Conservation (phyloP, 1,140 invertebrate genomes). For the Heliconius eleuchia region DNA sequence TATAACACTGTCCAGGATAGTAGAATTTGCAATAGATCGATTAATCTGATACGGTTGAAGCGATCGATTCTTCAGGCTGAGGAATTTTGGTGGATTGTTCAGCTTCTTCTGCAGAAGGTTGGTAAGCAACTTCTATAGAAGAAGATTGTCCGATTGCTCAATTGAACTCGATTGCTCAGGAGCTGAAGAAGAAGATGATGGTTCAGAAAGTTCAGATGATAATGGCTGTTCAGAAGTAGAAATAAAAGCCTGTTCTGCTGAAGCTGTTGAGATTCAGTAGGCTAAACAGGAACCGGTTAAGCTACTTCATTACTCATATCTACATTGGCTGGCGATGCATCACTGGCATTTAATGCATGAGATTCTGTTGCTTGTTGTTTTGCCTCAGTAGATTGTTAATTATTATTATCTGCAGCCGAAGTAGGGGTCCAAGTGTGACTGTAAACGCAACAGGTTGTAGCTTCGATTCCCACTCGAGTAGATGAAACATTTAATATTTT, state of each 20-base stretch:
- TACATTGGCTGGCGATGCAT: constrained; percentile 22
- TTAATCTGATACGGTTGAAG: constrained; percentile 41
- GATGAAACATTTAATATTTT: too few relatives aligned
- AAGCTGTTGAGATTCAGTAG: constrained; percentile 29
- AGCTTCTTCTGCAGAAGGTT: constrained; percentile 35
- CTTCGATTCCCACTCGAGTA: too few relatives aligned
- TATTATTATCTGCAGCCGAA: not conserved
- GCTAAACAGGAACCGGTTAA: constrained; percentile 28
- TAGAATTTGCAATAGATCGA: constrained; percentile 13
- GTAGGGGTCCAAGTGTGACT: too few relatives aligned
- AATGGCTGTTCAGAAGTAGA: constrained; percentile 30
- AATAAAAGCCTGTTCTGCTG: constrained; percentile 35
- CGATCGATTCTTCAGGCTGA: constrained; percentile 33
- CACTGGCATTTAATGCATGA: constrained; percentile 3
- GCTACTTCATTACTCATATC: constrained; percentile 30
- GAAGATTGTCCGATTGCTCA: constrained; percentile 35
- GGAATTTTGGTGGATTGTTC: constrained; percentile 30
- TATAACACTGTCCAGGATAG: constrained; percentile 24
- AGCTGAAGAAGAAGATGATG: constrained; percentile 39
- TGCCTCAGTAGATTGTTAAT: constrained; percentile 12
- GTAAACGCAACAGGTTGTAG: too few relatives aligned
- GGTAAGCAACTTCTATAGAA: constrained; percentile 33
- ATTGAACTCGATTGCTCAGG: constrained; percentile 40
- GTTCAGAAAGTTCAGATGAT: constrained; percentile 42
- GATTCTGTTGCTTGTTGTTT: constrained; percentile 11